Conservation (phyloP, 2,888 invertebrate genomes). For the Dendrolimus houi region DNA sequence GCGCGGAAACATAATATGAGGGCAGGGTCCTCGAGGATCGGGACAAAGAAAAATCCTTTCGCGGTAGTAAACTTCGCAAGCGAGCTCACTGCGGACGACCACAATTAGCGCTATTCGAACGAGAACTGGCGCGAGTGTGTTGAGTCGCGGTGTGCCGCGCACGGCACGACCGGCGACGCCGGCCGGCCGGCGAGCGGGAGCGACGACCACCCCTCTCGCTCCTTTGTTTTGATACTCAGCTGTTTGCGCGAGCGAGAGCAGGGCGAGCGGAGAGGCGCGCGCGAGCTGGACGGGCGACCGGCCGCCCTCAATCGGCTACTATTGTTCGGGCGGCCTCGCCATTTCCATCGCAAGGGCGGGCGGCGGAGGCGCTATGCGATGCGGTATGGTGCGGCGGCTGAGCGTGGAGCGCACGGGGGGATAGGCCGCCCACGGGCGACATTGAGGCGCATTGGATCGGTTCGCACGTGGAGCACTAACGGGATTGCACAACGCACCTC, state of each 20-base stretch:
- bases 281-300: constrained; percentile 38
- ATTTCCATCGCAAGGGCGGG: constrained; percentile 49
- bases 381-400: constrained; percentile 7
- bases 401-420: constrained; percentile 17
- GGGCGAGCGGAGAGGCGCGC: constrained; percentile 27
- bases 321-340: constrained; percentile 46
- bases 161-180: constrained; percentile 51
- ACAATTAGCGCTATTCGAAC: constrained; percentile 61
- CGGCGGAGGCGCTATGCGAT: constrained; percentile 12
- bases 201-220: constrained; percentile 70
- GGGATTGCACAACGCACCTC: constrained; percentile 71
- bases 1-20: constrained; percentile 71
- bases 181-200: constrained; percentile 74
- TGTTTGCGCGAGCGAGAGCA: constrained; percentile 56
- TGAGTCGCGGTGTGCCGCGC: constrained; percentile 19
- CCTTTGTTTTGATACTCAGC: constrained; percentile 77
- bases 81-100: constrained; percentile 61
- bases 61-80: constrained; percentile 66
- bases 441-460: constrained; percentile 67
- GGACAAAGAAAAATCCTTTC: constrained; percentile 73
- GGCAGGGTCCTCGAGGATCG: constrained; percentile 67
- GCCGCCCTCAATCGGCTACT: constrained; percentile 30
- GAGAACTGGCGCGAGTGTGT: constrained; percentile 66
- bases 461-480: constrained; percentile 69
- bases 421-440: constrained; percentile 65